A percentile compares a stretch with the other conserved stretches of the same genome.
phyloP scores from a whole-genome alignment of 2,888 invertebrate species.

The Ectemnius cavifrons region DNA sequence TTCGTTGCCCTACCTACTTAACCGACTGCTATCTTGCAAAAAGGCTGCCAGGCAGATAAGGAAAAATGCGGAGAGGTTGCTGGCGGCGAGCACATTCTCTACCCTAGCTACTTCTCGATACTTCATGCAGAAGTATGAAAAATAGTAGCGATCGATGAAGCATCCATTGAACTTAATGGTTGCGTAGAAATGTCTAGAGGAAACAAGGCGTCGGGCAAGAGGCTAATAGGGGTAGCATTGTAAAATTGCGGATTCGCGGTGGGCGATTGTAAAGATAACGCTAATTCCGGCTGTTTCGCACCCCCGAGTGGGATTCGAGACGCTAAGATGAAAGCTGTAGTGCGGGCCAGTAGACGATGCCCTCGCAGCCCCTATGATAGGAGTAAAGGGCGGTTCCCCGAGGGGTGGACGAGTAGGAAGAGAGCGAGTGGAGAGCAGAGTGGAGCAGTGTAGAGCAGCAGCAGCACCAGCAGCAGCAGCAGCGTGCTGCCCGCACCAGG shows the following conservation, averaged over 20 bases:
- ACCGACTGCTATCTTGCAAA: conserved; percentile 45
- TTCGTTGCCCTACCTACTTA: conserved; percentile 40
- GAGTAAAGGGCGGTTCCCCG: conserved; percentile 61
- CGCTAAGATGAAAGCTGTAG: conserved; percentile 37
- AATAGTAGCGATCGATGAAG: too few species aligned
- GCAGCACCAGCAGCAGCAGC: conserved; percentile 47
- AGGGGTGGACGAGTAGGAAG: conserved; percentile 65
- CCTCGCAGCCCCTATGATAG: conserved; percentile 72
- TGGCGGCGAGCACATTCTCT: conserved; percentile 51
- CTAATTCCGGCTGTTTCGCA: conserved; percentile 71
- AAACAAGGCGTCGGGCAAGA: background rate
- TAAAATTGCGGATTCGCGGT: conserved; percentile 47
- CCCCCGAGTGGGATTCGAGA: conserved; percentile 47
- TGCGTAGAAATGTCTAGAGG: too few species aligned
- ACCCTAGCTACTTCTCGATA: conserved; percentile 34
- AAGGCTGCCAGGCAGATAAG: conserved; percentile 45
- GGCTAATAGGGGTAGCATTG: conserved; percentile 29
- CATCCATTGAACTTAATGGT: too few species aligned
- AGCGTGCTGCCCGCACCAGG: conserved; percentile 78
- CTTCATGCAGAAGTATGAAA: too few species aligned
- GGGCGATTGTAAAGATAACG: conserved; percentile 64
- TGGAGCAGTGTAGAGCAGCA: conserved; percentile 54
- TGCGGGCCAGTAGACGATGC: conserved; percentile 67
- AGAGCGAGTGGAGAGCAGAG: conserved; percentile 66
- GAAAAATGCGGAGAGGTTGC: conserved; percentile 40